Evolutionary conservation across 2,113 vertebrate species (phyloP).

Genomic region (Microcebus murinus): DNA sequence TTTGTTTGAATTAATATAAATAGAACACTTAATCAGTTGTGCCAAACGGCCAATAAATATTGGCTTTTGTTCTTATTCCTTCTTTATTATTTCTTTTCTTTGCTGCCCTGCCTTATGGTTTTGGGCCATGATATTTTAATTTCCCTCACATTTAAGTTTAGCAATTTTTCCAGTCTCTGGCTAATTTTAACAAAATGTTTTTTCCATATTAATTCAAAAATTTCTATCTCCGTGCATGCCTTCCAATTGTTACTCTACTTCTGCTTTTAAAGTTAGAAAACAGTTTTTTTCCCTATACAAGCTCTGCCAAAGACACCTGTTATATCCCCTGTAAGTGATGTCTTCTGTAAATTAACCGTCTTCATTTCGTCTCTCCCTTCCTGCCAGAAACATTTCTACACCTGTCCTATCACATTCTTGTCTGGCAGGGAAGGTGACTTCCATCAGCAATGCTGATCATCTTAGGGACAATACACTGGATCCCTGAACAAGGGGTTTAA

Average conservation of each 20-base stretch:
- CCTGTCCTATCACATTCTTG: not conserved
- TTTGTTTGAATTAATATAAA: not conserved
- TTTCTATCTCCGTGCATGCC: not conserved
- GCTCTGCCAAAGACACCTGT: not conserved
- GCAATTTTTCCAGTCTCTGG: not conserved
- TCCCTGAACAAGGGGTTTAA: not conserved
- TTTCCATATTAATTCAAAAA: no score
- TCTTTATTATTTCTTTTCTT: not conserved
- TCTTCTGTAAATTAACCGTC: not conserved
- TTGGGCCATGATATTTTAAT: not conserved
- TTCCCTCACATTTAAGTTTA: not conserved
- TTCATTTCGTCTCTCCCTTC: not conserved
- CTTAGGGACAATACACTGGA: not conserved
- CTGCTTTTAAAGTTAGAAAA: not conserved
- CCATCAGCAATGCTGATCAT: not conserved
- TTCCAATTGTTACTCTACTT: not conserved
- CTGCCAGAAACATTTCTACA: not conserved
- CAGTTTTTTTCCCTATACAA: not conserved
- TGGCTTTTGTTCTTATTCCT: not conserved
- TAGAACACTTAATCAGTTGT: not conserved
- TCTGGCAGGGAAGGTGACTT: not conserved
- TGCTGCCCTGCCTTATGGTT: not conserved
- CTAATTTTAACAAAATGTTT: not conserved
- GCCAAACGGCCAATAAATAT: not conserved
- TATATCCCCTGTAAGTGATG: not conserved